Evolutionary conservation across 2,797 vertebrate genomes (phyloP).

Genomic region (Pseudocheirus occidentalis): DNA sequence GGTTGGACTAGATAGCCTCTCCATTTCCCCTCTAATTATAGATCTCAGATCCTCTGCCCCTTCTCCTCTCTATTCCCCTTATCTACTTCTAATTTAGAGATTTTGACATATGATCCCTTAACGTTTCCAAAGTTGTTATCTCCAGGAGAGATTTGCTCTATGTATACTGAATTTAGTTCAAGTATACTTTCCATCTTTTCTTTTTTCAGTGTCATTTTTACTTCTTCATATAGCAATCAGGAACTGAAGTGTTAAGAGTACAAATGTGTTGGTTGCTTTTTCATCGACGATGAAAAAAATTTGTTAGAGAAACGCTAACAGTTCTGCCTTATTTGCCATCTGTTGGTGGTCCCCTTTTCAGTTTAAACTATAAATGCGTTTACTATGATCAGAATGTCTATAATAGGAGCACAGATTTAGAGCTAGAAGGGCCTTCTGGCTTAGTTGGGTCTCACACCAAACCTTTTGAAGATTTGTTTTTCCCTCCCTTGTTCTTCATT

Average conservation of each 20-base stretch:
- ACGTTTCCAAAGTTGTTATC: not conserved
- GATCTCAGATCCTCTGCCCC: not conserved
- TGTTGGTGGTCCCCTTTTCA: not conserved
- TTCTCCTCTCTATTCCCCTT: not conserved
- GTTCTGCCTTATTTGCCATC: not conserved
- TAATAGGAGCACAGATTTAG: not conserved
- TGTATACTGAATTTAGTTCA: not conserved
- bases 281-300: not conserved
- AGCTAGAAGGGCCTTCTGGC: not conserved
- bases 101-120: not conserved
- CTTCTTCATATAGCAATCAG: not conserved
- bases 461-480: not conserved
- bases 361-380: not conserved
- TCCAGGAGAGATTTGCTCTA: not conserved
- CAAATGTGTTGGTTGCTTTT: not conserved
- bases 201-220: not conserved
- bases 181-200: not conserved
- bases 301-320: not conserved
- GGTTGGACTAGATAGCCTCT: not conserved
- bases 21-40: not conserved
- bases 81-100: not conserved
- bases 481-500: not conserved
- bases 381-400: not conserved
- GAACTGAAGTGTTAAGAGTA: not conserved
- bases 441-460: not conserved